Evolutionary conservation across 35 echinoderm and acorn worm species (phyloP), one percentile per base, ranked within the genome.

Genomic region (Amphiura filiformis): DNA sequence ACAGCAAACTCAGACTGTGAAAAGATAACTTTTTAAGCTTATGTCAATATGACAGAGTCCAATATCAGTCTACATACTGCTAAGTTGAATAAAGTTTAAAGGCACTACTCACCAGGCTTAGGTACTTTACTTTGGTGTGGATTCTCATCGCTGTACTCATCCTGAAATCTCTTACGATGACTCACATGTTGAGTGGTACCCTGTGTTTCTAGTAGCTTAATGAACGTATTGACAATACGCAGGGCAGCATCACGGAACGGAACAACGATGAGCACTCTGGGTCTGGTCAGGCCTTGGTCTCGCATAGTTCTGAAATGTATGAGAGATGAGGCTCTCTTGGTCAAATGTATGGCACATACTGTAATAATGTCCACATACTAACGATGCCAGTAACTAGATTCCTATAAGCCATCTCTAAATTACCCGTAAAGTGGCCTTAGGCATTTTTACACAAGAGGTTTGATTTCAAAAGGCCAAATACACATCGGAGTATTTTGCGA

Each of bases 221-320:
- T 91, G 76, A 99, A 89, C 0, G 87, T 87, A 37, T 94, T 92
- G 83, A 99, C 86, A 23, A 99, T 87, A 49, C 93, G 81, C 0
- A 92, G 79, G 26, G 90, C 89, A 38, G 86, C 36, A 77, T 94
- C 56, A 23, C 96, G 87, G 90, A 99, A 99, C 13, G 96, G 96
- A 26, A 99, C 93, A 1, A 99, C 82, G 75, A 99, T 90, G 35
- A 99, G 84, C 7, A 93, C 90, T 38, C 93, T 84, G 28, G 96
- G 96, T 82, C 96, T 82, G 0, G 96, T 99, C 38, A 99, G 85
- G 28, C 96, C 96, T 83, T 95, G 96, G 56, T 99, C 96, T 86
- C 96, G 82, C 44, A 94, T 80, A 34, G 84, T 33, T 37, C 96
- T 99, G 47, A 3, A 76, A 76, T 15, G 40, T 13, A 77, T 77